Conservation (phyloP, 2,113 vertebrate genomes). For the Trematomus loennbergii region DNA sequence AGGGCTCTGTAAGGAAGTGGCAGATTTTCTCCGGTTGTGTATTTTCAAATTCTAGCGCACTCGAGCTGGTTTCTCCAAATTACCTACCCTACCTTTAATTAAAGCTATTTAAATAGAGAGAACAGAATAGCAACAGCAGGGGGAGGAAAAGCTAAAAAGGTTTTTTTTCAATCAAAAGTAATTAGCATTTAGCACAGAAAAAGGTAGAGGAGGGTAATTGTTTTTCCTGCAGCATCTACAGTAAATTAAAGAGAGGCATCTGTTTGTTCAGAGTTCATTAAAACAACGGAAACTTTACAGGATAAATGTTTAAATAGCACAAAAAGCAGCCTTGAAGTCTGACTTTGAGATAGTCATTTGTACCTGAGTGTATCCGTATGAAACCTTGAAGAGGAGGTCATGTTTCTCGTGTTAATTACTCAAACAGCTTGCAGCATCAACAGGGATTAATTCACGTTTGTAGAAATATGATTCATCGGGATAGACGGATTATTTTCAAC, state of each 20-base stretch:
- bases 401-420: neutral
- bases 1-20: too few relatives aligned
- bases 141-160: neutral
- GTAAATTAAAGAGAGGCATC: slow-evolving; percentile 15
- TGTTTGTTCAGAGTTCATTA: neutral
- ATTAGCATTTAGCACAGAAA: slow-evolving; percentile 3
- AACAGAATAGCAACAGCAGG: neutral
- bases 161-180: neutral
- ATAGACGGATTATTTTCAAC: neutral
- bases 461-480: neutral
- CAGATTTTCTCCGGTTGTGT: too few relatives aligned
- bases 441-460: neutral
- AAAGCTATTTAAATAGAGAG: slow-evolving; percentile 16
- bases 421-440: neutral
- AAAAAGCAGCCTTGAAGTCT: neutral
- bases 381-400: neutral
- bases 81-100: too few relatives aligned
- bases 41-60: too few relatives aligned
- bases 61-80: too few relatives aligned
- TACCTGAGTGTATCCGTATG: neutral
- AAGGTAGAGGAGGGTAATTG: slow-evolving; percentile 19
- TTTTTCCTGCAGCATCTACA: neutral
- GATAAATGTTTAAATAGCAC: neutral
- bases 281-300: neutral
- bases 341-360: neutral